Base-by-base conservation (phyloP, 2,797 vertebrate species). In the Corythornis leucogaster region DNA sequence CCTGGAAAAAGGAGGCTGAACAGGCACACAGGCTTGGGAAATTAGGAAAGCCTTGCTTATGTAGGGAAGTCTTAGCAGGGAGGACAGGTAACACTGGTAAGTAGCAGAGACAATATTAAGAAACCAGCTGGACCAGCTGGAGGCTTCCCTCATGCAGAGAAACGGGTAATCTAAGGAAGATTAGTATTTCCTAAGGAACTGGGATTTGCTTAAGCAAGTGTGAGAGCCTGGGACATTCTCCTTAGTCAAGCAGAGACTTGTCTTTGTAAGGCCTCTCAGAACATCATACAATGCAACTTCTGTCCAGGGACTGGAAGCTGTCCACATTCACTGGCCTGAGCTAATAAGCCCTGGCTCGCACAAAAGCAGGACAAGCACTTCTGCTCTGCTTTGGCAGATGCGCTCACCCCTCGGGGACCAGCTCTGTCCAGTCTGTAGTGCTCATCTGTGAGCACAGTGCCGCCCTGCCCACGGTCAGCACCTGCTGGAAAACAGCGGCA, bases 221-320 rank as follows among this genome's bases (percentile, higher is more conserved):
- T 21, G n/a, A 87, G 35, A 53, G 55, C 30, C 57, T 45, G 78
- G 45, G 77, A 74, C 16, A 35, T 50, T 21, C 20, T 85, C 11
- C 58, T 25, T 24, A 71, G 11, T 15, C 3, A 5, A 80, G 53
- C 45, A 94, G 58, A 83, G 51, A 89, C 76, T 69, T 64, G 69
- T 64, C 50, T 87, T 66, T 80, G 30, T 46, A 87, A 83, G 68
- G 62, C 42, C 38, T 11, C 70, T 15, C 33, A 78, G 69, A 80
- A 64, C 61, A 80, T 53, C 50, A 53, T 6, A 93, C 93, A 90
- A 83, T 87, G 87, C 33, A 91, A 43, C 85, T 85, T 89, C 91
- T 92, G 76, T 91, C 58, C 73, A 64, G 19, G 21, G 28, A 42
- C 69, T 93, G 94, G 93, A 93, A 85, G 19, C 80, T 89, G 67